Conservation (phyloP, 2,797 vertebrate genomes). For the Lycodopsis pacificus region DNA sequence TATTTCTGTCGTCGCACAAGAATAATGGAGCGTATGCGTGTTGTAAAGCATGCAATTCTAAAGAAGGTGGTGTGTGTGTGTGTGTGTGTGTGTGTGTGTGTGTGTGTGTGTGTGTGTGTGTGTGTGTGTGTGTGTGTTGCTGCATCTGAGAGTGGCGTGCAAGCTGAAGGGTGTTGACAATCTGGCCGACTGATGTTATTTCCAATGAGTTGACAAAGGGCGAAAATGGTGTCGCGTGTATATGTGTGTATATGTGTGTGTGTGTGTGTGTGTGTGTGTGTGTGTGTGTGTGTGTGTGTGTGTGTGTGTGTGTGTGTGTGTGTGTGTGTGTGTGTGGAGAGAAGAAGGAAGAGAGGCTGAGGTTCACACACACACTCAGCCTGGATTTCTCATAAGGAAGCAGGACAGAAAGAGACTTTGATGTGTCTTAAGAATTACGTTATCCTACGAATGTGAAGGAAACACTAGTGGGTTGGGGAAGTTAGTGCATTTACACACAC, state of each 20-base stretch:
- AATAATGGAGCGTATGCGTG: not conserved
- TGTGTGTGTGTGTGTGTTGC: not conserved
- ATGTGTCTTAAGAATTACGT: not conserved
- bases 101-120: not conserved
- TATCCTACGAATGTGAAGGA: not conserved
- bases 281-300: conserved; percentile 15
- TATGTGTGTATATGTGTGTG: not conserved
- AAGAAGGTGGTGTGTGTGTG: conserved; percentile 11
- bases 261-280: conserved; percentile 10
- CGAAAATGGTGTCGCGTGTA: not conserved
- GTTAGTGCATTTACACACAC: not conserved
- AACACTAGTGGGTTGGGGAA: not conserved
- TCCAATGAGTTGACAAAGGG: conserved; percentile 52
- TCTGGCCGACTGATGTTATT: conserved; percentile 64
- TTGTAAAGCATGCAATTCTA: conserved; percentile 18
- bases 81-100: not conserved
- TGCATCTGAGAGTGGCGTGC: conserved; percentile 34
- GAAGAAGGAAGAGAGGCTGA: conserved; percentile 40
- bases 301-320: conserved; percentile 10
- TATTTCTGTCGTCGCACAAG: not conserved
- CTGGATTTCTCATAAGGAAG: conserved; percentile 62
- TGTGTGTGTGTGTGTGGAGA: conserved; percentile 19
- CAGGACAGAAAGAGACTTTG: not conserved
- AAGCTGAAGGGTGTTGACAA: conserved; percentile 65
- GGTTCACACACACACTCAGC: conserved; percentile 40